Evolutionary conservation across 1,140 invertebrate species (phyloP), one percentile per base, ranked within the genome.

Genomic region (Amyelois transitella): DNA sequence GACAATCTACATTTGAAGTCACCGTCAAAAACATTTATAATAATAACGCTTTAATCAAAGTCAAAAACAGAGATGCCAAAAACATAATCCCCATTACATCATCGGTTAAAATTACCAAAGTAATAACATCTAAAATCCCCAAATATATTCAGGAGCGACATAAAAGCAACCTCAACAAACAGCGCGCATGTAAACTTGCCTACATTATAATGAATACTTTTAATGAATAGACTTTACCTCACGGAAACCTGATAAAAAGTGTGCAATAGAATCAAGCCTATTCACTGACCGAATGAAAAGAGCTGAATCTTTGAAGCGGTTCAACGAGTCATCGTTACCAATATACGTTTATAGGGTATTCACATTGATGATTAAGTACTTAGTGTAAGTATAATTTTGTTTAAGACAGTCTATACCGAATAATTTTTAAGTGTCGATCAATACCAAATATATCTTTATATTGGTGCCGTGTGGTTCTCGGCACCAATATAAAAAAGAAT

Each of bases 301-400:
- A 12, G n/a, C 45, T n/a, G 21, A 48, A 48, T 21, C 45, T 48
- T 21, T 48, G 19, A 53, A 53, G 43, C 43, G 51, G 32, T 53
- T 53, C 32, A 18, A 38, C 51, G 38, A 53, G 51, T 53, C 51
- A 53, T 24, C 32, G 32, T 38, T 38, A 14, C 5, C 32, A 8
- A 38, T 38, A 38, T 38, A 38, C 32, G 1, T 24, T 38, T 38
- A 38, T 14, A 38, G 32, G 17, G 4, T 38, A 14, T 38, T 38
- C 32, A 38, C 32, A 38, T 38, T 38, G 1, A 38, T 38, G 12
- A 2, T 2, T 8, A 12, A 38, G 4, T 38, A 14, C 6, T 14
- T 4, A 14, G 2, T 38, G 12, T 0, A 2, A 38, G 0, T 38
- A 1, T 32, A 10, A 6, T n/a, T n/a, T n/a, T n/a, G n/a, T n/a